Evolutionary conservation across 2,797 vertebrate species (phyloP).

Genomic region (Morelia viridis): DNA sequence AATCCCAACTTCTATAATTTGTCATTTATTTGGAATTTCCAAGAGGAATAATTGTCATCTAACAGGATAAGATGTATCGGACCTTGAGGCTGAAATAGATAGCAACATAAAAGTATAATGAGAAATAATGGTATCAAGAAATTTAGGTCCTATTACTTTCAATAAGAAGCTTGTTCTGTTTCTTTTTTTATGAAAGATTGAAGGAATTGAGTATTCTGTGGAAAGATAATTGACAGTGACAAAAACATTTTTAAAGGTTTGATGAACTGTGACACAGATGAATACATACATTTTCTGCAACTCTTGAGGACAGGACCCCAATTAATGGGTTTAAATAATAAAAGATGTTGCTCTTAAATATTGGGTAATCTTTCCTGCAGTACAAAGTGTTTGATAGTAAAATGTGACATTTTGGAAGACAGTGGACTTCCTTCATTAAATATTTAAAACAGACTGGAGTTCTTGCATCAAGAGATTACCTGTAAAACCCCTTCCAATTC

Average conservation of each 20-base stretch:
- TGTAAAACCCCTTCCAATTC: neutral
- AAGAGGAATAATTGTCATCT: too few species aligned
- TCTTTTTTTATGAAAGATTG: neutral
- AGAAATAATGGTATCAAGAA: too few species aligned
- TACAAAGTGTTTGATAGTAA: neutral
- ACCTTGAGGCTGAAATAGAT: too few species aligned
- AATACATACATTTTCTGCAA: neutral
- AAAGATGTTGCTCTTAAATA: neutral
- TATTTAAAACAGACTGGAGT: neutral
- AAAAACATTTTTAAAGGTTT: neutral
- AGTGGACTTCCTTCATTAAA: neutral
- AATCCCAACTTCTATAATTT: too few species aligned
- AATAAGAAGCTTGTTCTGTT: neutral
- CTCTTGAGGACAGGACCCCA: neutral
- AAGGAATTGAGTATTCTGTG: neutral
- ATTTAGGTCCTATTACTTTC: neutral
- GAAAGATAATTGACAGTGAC: neutral
- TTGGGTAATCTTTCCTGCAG: neutral
- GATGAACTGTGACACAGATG: neutral
- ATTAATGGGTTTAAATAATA: neutral
- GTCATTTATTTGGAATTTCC: too few species aligned
- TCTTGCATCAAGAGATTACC: neutral
- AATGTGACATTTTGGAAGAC: neutral
- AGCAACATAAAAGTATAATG: too few species aligned
- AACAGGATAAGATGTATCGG: too few species aligned